These are phyloP conservation scores for Erynnis tages DNA, from an alignment of 2,888 invertebrate species.

Conservation along the genomic window DNA sequence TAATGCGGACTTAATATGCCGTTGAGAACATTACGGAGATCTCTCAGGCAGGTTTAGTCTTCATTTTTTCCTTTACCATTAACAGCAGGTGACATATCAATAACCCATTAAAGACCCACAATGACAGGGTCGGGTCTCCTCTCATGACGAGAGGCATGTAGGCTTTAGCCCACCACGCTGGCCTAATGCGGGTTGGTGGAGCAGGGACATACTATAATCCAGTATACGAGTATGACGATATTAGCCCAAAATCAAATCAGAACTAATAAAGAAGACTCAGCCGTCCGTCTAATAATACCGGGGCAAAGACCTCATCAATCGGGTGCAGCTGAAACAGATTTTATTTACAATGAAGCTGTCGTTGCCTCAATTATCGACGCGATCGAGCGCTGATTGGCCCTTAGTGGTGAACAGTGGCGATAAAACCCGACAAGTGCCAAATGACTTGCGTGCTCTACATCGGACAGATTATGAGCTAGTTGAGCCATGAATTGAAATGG, in stretches of 20 bases:
- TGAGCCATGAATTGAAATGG: neutral
- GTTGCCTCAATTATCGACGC: constrained; percentile 14
- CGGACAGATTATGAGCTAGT: neutral
- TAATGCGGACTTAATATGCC: too few species aligned
- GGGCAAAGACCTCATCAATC: constrained; percentile 16
- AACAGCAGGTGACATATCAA: too few species aligned
- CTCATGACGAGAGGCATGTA: too few species aligned
- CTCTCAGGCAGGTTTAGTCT: too few species aligned
- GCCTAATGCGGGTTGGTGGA: too few species aligned
- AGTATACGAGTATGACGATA: neutral
- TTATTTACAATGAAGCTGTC: constrained; percentile 22
- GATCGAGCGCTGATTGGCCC: constrained; percentile 16
- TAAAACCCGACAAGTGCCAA: constrained; percentile 11
- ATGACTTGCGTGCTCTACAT: neutral
- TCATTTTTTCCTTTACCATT: too few species aligned
- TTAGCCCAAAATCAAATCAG: neutral
- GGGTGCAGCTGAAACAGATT: constrained; percentile 10
- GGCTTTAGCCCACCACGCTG: too few species aligned
- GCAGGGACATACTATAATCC: neutral
- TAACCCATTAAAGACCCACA: too few species aligned
- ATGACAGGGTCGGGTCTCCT: too few species aligned
- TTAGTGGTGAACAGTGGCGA: constrained; percentile 4
- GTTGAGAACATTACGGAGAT: too few species aligned
- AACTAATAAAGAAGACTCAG: constrained; percentile 4
- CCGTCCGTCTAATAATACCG: constrained; percentile 6